Percentiles rank a stretch among this genome's conserved stretches.
phyloP scores from a whole-genome alignment of 1,140 invertebrate genomes.

The Melitaea cinxia region DNA sequence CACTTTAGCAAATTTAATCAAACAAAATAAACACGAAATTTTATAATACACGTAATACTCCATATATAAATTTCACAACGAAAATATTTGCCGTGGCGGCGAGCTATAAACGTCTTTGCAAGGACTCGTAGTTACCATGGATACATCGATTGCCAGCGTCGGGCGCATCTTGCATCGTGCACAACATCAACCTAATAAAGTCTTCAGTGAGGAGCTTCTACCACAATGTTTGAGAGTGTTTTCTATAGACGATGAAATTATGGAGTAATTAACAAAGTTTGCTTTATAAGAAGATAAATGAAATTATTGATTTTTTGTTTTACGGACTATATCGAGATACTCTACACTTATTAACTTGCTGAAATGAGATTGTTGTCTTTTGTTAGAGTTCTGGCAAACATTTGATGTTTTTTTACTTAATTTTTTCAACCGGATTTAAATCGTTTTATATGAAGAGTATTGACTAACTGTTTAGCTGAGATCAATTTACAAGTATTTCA shows the following conservation, averaged over 20 bases:
- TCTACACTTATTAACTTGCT: no score
- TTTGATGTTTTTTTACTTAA: no score
- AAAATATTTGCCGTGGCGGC: not conserved
- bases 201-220: constrained; percentile 33
- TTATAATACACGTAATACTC: no score
- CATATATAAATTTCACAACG: not conserved
- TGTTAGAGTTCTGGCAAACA: no score
- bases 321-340: not conserved
- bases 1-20: no score
- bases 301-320: not conserved
- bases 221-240: constrained; percentile 24
- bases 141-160: constrained; percentile 68
- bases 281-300: not conserved
- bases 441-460: no score
- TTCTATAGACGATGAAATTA: constrained; percentile 13
- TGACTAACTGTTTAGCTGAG: no score
- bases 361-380: no score
- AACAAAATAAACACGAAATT: no score
- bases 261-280: constrained; percentile 21
- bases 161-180: constrained; percentile 70
- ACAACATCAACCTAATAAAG: constrained; percentile 62
- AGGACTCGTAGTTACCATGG: constrained; percentile 59
- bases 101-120: constrained; percentile 38
- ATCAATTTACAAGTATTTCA: no score
- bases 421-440: no score